Evolutionary conservation across 2,113 vertebrate species (phyloP), one percentile per base, ranked within the genome.

Genomic region (Lophochroa leadbeateri): DNA sequence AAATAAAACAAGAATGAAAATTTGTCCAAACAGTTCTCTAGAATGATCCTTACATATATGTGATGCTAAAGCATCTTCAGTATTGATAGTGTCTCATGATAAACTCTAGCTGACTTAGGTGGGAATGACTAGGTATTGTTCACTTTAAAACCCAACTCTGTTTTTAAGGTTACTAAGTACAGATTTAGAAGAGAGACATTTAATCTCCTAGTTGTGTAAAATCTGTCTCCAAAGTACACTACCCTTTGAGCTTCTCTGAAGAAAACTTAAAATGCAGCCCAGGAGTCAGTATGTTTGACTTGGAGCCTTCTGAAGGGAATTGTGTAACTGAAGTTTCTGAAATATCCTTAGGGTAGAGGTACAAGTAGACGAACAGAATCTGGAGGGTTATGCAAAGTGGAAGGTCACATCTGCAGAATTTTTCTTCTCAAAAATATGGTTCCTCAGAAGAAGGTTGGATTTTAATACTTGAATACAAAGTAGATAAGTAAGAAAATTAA

Each of bases 181-280:
- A 86, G 39, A 71, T 74, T 86, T 86, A 55, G 60, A 77, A 67
- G 39, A 80, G 49, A 80, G 33, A 74, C 70, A 11, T 71, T 70
- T 77, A 70, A 83, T 65, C 43, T 81, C n/a, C 13, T 29, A 33
- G 20, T 43, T 83, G 23, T 35, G 8, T 72, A 60, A 94, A 70
- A 21, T 64, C 55, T 94, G 29, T 78, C 76, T 76, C 65, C 65
- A 47, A 77, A 78, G 64, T 86, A 39, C 46, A 78, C 33, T 25
- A 44, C 47, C 72, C 63, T 96, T 88, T 95, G 72, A 95, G 82
- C 69, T 94, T 91, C 39, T 75, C 74, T 46, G 24, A 95, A 94
- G 44, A 68, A 91, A 87, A 79, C 79, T 58, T 81, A 37, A 96
- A 94, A 89, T 94, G 75, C 86, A 92, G 21, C 57, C 83, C 74